phyloP scores from a whole-genome alignment of 2,888 invertebrate species.

The Saturnia japonica region DNA sequence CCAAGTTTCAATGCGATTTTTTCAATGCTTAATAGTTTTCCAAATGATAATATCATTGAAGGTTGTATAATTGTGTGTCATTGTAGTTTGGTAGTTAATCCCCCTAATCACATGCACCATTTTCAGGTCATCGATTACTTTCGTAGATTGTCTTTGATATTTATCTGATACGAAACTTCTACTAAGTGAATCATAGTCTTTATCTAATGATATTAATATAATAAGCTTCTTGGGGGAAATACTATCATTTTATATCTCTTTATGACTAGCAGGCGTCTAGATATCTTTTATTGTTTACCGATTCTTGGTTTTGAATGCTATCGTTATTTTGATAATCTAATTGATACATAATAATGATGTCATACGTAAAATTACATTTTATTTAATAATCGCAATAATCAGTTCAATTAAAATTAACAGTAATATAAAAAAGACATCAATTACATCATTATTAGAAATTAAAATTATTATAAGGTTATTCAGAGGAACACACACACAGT shows the following conservation, averaged over 20 bases:
- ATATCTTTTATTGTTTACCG: neutral
- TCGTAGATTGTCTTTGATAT: neutral
- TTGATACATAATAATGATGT: neutral
- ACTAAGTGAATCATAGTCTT: conserved; percentile 4
- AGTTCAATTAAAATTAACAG: neutral
- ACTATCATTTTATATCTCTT: neutral
- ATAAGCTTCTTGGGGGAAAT: neutral
- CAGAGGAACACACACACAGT: neutral
- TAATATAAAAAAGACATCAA: neutral
- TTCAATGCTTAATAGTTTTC: neutral
- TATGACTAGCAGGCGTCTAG: neutral
- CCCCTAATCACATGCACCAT: neutral
- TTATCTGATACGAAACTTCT: conserved; percentile 4
- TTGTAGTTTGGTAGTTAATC: neutral
- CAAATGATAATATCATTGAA: neutral
- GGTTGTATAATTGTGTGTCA: conserved; percentile 1
- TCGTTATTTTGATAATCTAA: neutral
- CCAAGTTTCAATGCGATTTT: neutral
- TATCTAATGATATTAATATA: neutral
- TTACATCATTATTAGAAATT: neutral
- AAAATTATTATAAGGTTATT: neutral
- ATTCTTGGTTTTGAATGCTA: neutral
- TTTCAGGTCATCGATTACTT: neutral
- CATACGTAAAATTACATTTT: neutral
- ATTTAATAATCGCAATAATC: no score